phyloP scores from a whole-genome alignment of 2,888 invertebrate genomes.

The Zaprionus obscuricornis region DNA sequence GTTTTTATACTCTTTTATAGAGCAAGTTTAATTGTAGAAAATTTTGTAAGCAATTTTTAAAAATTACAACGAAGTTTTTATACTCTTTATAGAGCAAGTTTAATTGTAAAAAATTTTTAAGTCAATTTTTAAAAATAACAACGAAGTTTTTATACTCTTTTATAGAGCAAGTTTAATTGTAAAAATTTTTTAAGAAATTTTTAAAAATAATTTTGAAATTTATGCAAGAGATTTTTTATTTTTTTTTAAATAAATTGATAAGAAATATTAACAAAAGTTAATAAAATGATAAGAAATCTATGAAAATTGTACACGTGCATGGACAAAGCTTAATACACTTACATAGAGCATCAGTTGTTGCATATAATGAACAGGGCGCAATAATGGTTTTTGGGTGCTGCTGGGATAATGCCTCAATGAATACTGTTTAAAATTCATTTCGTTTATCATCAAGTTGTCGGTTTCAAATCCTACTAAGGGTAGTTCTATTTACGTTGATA shows the following conservation, averaged over 20 bases:
- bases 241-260: too few species aligned
- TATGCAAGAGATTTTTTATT: too few species aligned
- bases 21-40: neutral
- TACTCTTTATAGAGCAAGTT: too few species aligned
- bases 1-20: conserved; percentile 6
- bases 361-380: neutral
- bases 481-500: neutral
- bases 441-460: conserved; percentile 65
- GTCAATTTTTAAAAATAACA: too few species aligned
- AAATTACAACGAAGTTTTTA: neutral
- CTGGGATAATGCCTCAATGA: conserved; percentile 59
- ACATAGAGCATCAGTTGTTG: conserved; percentile 8
- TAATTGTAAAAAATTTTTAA: too few species aligned
- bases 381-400: conserved; percentile 21
- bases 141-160: too few species aligned
- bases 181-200: too few species aligned
- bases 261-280: too few species aligned
- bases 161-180: too few species aligned
- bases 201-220: too few species aligned
- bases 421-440: conserved; percentile 75
- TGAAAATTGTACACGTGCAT: too few species aligned
- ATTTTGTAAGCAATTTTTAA: neutral
- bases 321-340: conserved; percentile 18
- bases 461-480: neutral
- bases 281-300: too few species aligned